Evolutionary conservation across 2,113 vertebrate species (phyloP).

Genomic region (Boulengeromyrus knoepffleri): DNA sequence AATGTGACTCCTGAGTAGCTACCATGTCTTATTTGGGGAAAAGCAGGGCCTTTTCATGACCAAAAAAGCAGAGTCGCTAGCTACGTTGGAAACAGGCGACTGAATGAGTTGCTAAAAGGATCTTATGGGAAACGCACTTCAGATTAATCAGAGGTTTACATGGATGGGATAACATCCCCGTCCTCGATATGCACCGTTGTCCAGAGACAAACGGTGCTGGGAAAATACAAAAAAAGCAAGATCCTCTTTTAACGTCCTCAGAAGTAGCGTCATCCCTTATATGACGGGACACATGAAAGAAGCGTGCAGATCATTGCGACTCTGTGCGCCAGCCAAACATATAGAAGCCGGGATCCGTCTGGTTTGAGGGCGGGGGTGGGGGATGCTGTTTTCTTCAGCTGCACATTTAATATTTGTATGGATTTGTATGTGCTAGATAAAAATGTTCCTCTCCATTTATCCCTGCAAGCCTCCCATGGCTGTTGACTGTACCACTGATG

Average conservation of each 20-base stretch:
- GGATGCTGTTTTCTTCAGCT: constrained; percentile 16
- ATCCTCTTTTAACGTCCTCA: background rate
- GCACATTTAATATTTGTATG: constrained; percentile 69
- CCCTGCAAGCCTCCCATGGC: constrained; percentile 63
- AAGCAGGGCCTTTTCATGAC: background rate
- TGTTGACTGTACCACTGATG: constrained; percentile 69
- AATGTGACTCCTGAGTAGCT: background rate
- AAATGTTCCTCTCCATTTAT: constrained; percentile 71
- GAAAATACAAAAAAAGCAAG: background rate
- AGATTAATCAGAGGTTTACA: background rate
- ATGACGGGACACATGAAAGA: background rate
- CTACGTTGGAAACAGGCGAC: background rate
- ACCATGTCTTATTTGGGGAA: background rate
- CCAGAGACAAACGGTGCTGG: background rate
- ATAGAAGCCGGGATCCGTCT: constrained; percentile 54
- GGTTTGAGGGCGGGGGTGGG: constrained; percentile 36
- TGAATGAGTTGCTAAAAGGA: background rate
- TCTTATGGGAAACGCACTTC: background rate
- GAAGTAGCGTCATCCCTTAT: background rate
- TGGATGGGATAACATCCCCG: background rate
- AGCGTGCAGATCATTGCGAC: background rate
- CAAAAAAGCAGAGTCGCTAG: background rate
- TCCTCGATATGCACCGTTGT: background rate
- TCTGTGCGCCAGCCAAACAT: constrained; percentile 21
- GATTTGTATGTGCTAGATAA: constrained; percentile 68